Conservation (phyloP, 2,797 vertebrate genomes). For the Enteromius unitaeniatus region DNA sequence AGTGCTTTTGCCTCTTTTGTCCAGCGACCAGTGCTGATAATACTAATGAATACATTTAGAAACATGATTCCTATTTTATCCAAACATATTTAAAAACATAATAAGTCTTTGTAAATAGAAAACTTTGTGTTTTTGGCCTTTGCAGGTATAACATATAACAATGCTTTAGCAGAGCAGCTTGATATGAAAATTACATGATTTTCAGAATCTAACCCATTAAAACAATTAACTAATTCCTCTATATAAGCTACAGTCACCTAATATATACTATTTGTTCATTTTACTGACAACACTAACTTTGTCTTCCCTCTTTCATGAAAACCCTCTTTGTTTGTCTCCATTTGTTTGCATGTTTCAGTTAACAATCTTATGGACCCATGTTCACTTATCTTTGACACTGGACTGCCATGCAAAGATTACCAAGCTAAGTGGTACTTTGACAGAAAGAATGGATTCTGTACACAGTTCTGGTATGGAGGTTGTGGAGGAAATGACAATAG, state of each 20-base stretch:
- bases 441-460: slow-evolving; percentile 85
- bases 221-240: slow-evolving; percentile 25
- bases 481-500: slow-evolving; percentile 87
- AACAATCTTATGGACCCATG: slow-evolving; percentile 84
- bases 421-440: slow-evolving; percentile 90
- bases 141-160: neutral
- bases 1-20: neutral
- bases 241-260: neutral
- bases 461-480: slow-evolving; percentile 87
- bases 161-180: neutral
- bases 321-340: slow-evolving; percentile 62
- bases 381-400: slow-evolving; percentile 86
- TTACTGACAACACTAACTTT: slow-evolving; percentile 66
- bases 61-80: neutral
- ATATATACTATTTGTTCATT: slow-evolving; percentile 37
- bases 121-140: slow-evolving; percentile 3
- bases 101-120: neutral
- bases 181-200: neutral
- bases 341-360: slow-evolving; percentile 74
- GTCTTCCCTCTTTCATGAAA: slow-evolving; percentile 58
- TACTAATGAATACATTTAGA: neutral
- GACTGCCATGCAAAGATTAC: slow-evolving; percentile 86
- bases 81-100: neutral
- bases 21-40: neutral
- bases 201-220: neutral